Evolutionary conservation across 2,888 invertebrate species (phyloP).

Genomic region (Eutolmus rufibarbis): DNA sequence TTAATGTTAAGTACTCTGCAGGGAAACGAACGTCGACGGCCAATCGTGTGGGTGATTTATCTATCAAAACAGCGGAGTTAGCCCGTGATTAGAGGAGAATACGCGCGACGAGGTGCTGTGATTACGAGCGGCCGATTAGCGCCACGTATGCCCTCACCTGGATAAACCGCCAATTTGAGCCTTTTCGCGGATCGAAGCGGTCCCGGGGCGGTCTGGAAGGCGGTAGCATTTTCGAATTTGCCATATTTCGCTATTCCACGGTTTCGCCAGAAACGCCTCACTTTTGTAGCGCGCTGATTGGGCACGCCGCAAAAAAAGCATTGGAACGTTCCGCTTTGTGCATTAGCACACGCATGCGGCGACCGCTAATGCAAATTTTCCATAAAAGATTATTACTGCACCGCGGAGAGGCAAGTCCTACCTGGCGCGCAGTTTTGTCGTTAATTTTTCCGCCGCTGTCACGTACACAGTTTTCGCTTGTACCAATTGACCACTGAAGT

Average conservation of each 20-base stretch:
- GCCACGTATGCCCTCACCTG: not conserved
- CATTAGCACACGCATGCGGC: slow-evolving; percentile 1
- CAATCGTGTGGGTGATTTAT: slow-evolving; percentile 30
- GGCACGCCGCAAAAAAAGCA: not conserved
- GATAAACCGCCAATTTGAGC: not conserved
- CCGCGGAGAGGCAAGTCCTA: not conserved
- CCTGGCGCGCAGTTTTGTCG: not conserved
- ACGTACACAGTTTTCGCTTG: slow-evolving; percentile 25
- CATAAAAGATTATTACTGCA: slow-evolving; percentile 29
- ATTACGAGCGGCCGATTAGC: not conserved
- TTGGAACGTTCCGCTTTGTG: not conserved
- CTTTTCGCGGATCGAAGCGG: not conserved
- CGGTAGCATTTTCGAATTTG: not conserved
- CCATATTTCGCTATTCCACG: not conserved
- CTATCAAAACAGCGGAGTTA: not conserved
- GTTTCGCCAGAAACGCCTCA: not conserved
- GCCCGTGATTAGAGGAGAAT: not conserved
- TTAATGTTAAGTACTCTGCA: slow-evolving; percentile 39
- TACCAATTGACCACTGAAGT: slow-evolving; percentile 46
- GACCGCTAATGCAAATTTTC: slow-evolving; percentile 33
- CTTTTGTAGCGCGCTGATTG: not conserved
- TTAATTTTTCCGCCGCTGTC: not conserved
- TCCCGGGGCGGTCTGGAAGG: not conserved
- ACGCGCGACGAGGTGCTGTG: not conserved
- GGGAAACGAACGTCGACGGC: not conserved